A percentile compares a stretch with the other conserved stretches of the same genome.
These are phyloP conservation scores for Copidosoma aretas DNA, from an alignment of 2,888 invertebrate species.

Conservation along the genomic window DNA sequence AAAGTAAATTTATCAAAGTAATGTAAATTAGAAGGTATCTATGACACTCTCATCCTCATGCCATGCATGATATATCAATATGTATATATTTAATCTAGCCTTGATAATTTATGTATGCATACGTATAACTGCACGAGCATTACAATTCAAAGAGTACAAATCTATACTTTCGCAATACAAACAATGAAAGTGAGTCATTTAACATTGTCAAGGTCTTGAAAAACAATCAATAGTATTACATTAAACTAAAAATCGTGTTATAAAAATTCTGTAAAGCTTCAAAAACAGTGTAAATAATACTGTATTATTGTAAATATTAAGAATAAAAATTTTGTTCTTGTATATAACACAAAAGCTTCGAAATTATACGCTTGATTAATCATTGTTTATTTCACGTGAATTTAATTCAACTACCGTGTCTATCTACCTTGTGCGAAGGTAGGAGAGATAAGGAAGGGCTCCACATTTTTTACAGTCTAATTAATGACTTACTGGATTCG, in stretches of 20 bases:
- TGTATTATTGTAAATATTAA: too few relatives aligned
- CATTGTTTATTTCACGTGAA: background rate
- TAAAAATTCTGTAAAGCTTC: too few relatives aligned
- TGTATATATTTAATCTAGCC: slow-evolving; percentile 12
- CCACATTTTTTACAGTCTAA: slow-evolving; percentile 40
- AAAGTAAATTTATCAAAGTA: background rate
- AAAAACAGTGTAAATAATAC: too few relatives aligned
- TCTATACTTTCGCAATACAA: background rate
- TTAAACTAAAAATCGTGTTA: background rate
- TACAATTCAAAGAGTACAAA: slow-evolving; percentile 1
- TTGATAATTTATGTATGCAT: slow-evolving; percentile 10
- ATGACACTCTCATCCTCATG: slow-evolving; percentile 35
- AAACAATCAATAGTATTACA: slow-evolving; percentile 10
- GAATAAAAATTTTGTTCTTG: too few relatives aligned
- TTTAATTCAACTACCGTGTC: too few relatives aligned
- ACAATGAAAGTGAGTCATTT: background rate
- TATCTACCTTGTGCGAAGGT: slow-evolving; percentile 18
- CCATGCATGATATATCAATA: slow-evolving; percentile 15
- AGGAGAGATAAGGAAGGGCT: slow-evolving; percentile 27
- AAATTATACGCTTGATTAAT: slow-evolving; percentile 26
- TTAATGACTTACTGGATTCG: slow-evolving; percentile 59
- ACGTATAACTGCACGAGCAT: slow-evolving; percentile 1
- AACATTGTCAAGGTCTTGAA: too few relatives aligned
- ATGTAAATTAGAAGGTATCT: slow-evolving; percentile 19
- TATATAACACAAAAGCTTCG: slow-evolving; percentile 20